Evolutionary conservation across 2,113 vertebrate species (phyloP), one percentile per base, ranked within the genome.

Genomic region (Rhodinocichla rosea): DNA sequence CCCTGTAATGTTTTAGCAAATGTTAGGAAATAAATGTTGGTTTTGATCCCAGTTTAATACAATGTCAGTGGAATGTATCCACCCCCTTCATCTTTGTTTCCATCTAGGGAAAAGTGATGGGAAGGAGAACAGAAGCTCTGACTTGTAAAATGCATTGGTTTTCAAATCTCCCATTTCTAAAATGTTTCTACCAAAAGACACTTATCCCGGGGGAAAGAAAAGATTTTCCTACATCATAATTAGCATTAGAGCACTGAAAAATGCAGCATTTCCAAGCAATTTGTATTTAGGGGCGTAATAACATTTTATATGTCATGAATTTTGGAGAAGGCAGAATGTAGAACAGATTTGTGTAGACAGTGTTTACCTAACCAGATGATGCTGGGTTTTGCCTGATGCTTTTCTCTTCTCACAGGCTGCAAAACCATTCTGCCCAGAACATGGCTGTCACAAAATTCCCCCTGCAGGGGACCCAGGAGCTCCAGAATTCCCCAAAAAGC

Each of bases 341-440:
- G 56, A 87, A 9, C 10, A 6, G 30, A 21, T 57, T 49, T 70
- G 2, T 26, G 39, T 28, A 24, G 35, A 5, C 8, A 16, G 28
- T 9, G 28, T 73, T 88, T 28, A 13, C 21, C 28, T 9, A 90
- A 71, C 4, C 28, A 30, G 67, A 21, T 2, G 24, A 22, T 5
- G 0, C 0, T 32, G 37, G 7, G 13, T 4, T 63, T 45, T 42
- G 10, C 12, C 18, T 14, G 3, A 16, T 15, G 10, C 7, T 0
- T 57, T 78, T 73, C 33, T 32, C 24, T 9, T 7, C 39, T 42
- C 56, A 14, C 5, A 13, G 47, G 35, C 52, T 77, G 57, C 27
- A 56, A 49, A 69, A 3, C 9, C 9, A 9, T 56, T 73, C 21
- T 16, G 20, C 37, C 32, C 10, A 37, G 37, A 47, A 30, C 22